These are phyloP conservation scores for Piprites chloris DNA, from an alignment of 2,113 vertebrate species.

Conservation along the genomic window DNA sequence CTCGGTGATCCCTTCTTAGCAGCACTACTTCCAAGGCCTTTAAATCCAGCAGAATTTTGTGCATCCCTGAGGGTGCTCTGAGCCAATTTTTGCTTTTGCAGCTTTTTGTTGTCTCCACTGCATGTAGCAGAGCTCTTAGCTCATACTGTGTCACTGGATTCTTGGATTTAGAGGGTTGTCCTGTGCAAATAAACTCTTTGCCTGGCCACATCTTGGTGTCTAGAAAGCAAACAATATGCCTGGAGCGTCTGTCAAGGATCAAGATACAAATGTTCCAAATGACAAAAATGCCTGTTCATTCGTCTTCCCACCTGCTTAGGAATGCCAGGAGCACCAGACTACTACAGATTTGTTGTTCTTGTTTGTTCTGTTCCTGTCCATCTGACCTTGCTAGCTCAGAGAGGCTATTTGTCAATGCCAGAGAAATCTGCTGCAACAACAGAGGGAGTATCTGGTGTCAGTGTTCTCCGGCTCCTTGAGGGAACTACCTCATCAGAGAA, in stretches of 20 bases:
- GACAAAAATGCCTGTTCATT: background rate
- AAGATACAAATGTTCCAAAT: background rate
- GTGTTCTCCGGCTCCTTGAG: constrained; percentile 3
- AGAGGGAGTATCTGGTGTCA: constrained; percentile 46
- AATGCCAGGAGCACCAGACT: background rate
- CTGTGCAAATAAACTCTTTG: background rate
- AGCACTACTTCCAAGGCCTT: background rate
- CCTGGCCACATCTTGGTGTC: background rate
- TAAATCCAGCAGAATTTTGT: background rate
- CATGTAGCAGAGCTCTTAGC: background rate
- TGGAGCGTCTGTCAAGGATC: background rate
- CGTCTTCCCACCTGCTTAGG: background rate
- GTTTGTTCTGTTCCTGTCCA: constrained; percentile 35
- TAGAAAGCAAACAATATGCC: constrained; percentile 9
- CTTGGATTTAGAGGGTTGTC: background rate
- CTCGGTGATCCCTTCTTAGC: background rate
- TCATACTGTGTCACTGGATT: background rate
- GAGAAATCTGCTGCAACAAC: constrained; percentile 19
- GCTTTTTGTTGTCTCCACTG: background rate
- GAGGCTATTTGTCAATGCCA: constrained; percentile 25
- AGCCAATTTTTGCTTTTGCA: background rate
- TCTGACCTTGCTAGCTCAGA: constrained; percentile 41
- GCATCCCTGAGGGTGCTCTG: background rate
- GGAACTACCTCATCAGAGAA: constrained; percentile 26
- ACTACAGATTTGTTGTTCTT: background rate